Evolutionary conservation across 1,140 invertebrate species (phyloP), one percentile per base, ranked within the genome.

Genomic region (Rhagoletis pomonella): DNA sequence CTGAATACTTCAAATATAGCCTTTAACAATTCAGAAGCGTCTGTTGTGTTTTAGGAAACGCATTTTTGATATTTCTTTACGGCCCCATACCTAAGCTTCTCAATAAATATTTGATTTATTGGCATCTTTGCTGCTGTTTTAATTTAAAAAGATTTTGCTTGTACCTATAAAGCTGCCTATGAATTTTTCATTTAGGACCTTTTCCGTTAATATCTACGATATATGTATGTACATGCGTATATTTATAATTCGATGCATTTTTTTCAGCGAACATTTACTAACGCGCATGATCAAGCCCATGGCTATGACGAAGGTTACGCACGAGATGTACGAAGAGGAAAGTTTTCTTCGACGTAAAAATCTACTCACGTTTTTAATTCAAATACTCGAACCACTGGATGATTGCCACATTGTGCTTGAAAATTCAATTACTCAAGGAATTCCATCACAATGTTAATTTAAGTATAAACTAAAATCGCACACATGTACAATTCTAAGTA

Each of bases 321-420:
- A 94, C 4, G 97, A 98, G 90, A 98, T 99, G 97, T 99, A 99
- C 90, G 98, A 99, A 92, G 98, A 99, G 91, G 95, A 96, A 88
- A 99, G 98, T 73, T 99, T 99, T 93, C 93, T 99, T 50, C 95
- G 98, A 86, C 97, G 98, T 91, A 94, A 96, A 73, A 96, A 96
- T 87, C 94, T 98, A 59, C 95, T 98, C 58, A 97, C 96, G 88
- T 99, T 98, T 93, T 95, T 99, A 17, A 95, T 97, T 88, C 97
- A 99, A 93, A 98, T 99, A 90, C 94, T 99, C 47, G 96, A 97
- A 88, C 97, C 98, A 4, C 94, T 99, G 9, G 97, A 98, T 90
- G 98, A 99, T 89, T 98, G 98, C 91, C 96, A 98, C 90, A 97
- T 99, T 89, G 96, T 96, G 73, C 94, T 99, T 29, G 98, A 99